Conservation (phyloP, 2,888 invertebrate species). For the Leptinotarsa haldemani region DNA sequence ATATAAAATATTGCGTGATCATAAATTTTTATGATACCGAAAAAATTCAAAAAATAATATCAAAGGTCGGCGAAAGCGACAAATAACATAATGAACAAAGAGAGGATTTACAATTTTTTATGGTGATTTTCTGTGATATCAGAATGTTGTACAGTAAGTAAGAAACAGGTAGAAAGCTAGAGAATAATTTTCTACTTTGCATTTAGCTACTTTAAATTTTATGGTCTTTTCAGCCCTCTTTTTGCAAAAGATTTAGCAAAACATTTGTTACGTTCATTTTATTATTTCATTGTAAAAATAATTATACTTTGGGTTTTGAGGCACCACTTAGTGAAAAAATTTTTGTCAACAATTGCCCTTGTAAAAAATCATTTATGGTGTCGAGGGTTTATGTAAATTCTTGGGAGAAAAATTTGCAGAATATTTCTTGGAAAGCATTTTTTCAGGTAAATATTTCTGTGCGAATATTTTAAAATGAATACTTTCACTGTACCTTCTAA, state of each 20-base stretch:
- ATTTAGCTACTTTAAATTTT: constrained; percentile 11
- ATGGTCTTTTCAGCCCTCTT: neutral
- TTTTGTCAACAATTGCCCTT: neutral
- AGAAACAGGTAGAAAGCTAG: neutral
- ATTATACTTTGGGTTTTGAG: constrained; percentile 5
- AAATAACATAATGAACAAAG: constrained; percentile 9
- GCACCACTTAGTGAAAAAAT: neutral
- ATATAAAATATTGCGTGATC: too few species aligned
- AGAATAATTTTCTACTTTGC: neutral
- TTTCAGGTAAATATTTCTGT: neutral
- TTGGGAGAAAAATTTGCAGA: neutral
- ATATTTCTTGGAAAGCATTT: neutral
- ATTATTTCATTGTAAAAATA: constrained; percentile 6
- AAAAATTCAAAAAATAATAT: neutral
- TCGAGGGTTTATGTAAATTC: neutral
- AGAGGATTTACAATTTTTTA: neutral
- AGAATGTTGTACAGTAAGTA: neutral
- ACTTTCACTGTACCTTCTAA: neutral
- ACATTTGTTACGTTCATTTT: neutral
- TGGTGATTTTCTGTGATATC: neutral
- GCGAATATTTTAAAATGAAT: neutral
- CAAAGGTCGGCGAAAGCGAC: neutral
- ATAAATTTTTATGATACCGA: neutral
- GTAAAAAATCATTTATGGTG: constrained; percentile 6
- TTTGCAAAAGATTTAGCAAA: neutral